phyloP scores from a whole-genome alignment of 2,888 invertebrate species.

The Xanthorhoe designata region DNA sequence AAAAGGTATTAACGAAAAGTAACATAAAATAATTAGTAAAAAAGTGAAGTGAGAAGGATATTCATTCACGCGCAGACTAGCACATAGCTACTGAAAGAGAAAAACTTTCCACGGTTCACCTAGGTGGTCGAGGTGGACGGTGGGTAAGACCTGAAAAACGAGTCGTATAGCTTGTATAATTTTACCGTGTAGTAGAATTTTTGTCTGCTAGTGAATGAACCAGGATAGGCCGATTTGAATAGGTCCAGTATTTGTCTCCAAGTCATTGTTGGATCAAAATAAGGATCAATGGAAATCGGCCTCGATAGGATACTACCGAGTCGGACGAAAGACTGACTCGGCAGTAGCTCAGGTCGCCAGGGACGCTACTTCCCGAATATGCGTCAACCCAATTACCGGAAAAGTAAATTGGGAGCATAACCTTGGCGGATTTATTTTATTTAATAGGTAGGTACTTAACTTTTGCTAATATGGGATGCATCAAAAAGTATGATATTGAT shows the following conservation, averaged over 20 bases:
- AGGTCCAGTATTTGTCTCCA: neutral
- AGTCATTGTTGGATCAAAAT: neutral
- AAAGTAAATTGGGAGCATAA: neutral
- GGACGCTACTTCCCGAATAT: neutral
- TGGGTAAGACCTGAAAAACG: too few species aligned
- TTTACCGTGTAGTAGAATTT: neutral
- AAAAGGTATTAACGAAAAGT: neutral
- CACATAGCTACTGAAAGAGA: too few species aligned
- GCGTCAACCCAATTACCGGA: neutral
- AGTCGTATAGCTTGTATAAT: neutral
- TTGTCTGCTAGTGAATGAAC: neutral
- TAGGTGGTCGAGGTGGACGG: too few species aligned
- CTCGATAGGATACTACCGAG: neutral
- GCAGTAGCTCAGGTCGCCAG: slow-evolving; percentile 1
- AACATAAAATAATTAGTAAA: neutral
- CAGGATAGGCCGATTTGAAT: neutral
- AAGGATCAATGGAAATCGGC: neutral
- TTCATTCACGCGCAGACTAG: neutral
- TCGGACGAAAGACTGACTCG: neutral
- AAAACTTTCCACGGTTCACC: neutral
- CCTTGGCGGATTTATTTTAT: neutral
- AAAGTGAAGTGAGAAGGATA: neutral
- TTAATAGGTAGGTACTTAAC: too few species aligned
- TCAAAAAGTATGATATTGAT: too few species aligned
- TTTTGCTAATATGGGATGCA: too few species aligned